These are phyloP conservation scores for Ptiloglossa arizonensis DNA, from an alignment of 1,140 invertebrate species.

Conservation along the genomic window DNA sequence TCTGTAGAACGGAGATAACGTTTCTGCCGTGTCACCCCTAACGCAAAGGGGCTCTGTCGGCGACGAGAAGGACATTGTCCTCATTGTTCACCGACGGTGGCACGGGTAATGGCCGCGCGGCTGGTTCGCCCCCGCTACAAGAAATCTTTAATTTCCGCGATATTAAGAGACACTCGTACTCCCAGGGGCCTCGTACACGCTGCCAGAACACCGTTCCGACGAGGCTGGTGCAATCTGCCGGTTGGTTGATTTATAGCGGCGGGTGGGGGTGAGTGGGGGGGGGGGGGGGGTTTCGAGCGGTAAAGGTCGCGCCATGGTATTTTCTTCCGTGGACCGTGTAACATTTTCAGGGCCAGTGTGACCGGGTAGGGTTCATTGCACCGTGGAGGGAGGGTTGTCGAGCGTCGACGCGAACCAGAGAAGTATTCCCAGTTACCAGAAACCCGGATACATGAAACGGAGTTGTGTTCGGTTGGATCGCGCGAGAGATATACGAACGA, in stretches of 20 bases:
- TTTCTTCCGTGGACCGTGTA: background rate
- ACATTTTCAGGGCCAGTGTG: background rate
- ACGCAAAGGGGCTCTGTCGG: constrained; percentile 32
- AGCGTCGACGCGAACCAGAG: no score
- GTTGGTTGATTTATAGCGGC: constrained; percentile 43
- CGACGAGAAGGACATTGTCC: constrained; percentile 66
- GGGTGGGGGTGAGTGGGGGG: no score
- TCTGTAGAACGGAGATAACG: constrained; percentile 71
- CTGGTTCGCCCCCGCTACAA: constrained; percentile 13
- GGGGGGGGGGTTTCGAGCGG: no score
- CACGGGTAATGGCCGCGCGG: constrained; percentile 38
- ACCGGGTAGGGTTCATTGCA: background rate
- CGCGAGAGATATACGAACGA: no score
- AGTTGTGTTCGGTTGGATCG: no score
- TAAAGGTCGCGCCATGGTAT: background rate
- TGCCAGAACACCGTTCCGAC: constrained; percentile 25
- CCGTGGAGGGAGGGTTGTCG: background rate
- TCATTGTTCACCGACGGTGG: constrained; percentile 61
- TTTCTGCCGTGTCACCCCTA: constrained; percentile 53
- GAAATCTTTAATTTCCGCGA: constrained; percentile 74
- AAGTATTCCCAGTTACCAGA: no score
- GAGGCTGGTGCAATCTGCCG: constrained; percentile 25
- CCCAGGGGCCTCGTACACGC: constrained; percentile 59
- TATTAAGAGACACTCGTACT: constrained; percentile 66
- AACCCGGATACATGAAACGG: no score